Percentiles rank a stretch among this genome's conserved stretches.
These are phyloP conservation scores for Crossaster papposus DNA, from an alignment of 53 echinoderm and acorn worm species.

Conservation along the genomic window DNA sequence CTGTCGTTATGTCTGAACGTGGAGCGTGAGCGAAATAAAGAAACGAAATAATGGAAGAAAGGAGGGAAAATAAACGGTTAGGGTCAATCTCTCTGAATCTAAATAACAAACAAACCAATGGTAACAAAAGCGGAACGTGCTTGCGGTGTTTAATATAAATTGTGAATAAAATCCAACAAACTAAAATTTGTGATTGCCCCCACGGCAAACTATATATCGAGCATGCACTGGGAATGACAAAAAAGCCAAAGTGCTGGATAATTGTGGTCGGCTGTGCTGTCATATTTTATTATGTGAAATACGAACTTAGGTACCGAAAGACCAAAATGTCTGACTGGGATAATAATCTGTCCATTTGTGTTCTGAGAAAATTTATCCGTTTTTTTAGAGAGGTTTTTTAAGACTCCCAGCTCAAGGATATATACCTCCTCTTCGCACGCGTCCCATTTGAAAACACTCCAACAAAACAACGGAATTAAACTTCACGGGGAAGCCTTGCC, in stretches of 20 bases:
- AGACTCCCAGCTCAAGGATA: neutral
- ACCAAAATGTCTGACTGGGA: neutral
- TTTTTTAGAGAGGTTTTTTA: neutral
- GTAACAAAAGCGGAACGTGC: neutral
- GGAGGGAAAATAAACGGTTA: neutral
- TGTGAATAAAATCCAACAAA: neutral
- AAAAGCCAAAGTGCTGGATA: neutral
- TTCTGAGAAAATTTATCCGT: neutral
- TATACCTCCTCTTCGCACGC: neutral
- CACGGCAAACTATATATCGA: neutral
- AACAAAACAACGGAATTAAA: neutral
- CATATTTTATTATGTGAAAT: neutral
- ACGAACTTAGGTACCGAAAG: neutral
- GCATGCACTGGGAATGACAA: neutral
- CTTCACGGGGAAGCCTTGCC: neutral
- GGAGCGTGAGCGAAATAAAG: neutral
- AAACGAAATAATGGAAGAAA: neutral
- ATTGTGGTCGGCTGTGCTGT: neutral
- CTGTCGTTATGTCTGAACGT: too few species aligned
- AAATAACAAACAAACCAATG: neutral
- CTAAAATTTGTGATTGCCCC: neutral
- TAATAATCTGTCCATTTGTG: neutral
- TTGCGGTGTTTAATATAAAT: neutral
- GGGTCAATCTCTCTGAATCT: neutral
- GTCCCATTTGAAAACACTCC: neutral